Base-by-base conservation (phyloP, 2,113 vertebrate genomes). In the Xiphophorus couchianus region DNA sequence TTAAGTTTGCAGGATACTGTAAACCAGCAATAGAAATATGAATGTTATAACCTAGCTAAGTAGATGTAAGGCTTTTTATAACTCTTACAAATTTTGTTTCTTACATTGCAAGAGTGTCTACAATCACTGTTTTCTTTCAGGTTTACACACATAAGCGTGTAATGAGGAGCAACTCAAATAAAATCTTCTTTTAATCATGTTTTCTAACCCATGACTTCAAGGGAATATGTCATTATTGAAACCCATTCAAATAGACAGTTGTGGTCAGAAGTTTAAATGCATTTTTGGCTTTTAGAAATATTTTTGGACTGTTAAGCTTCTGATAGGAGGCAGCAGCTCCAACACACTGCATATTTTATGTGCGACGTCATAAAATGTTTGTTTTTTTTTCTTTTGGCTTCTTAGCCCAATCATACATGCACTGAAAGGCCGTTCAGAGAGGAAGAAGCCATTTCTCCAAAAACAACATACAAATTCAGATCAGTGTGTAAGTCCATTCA, bases 1-100 rank as follows among this genome's bases (percentile, higher is more conserved):
- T 91, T 95, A 93, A 91, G 90, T 93, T 94, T 91, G 93, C 93
- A 95, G 91, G 93, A 93, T 91, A 91, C 94, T 96, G 95, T 96
- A 96, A 96, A 96, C 96, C 95, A 95, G 96, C 95, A 96, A 96
- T 97, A 97, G 96, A 94, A 94, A 92, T 89, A 93, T 78, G 92
- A 85, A 86, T 96, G 96, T 97, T 95, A 94, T 94, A 94, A 96
- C 95, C 91, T 95, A 96, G 95, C 93, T 94, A 75, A 85, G 71
- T 94, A 93, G 86, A 90, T 87, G 88, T 89, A 88, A 89, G 73
- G 93, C 91, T 93, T 94, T 93, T 85, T 58, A 90, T 92, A 95
- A 94, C 89, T 95, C 91, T 79, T 86, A 86, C 85, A 93, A 94
- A 87, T 93, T 89, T 93, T 94, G 94, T 54, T 96, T 96, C 93